phyloP scores from a whole-genome alignment of 2,888 invertebrate species.

The Arenicola marina region DNA sequence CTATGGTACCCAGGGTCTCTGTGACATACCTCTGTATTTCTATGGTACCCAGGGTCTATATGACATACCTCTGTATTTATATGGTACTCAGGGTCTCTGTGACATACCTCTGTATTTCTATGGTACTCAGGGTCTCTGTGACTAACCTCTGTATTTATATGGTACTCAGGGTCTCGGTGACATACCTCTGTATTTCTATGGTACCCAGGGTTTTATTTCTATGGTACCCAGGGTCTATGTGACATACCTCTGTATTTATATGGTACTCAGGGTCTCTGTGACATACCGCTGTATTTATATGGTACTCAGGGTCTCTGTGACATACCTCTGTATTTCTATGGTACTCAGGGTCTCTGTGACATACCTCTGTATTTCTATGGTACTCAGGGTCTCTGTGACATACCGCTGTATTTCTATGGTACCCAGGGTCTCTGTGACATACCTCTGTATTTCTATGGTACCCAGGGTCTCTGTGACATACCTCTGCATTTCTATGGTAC shows the following conservation, averaged over 20 bases:
- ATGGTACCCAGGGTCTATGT: too few relatives aligned
- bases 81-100: slow-evolving; percentile 94
- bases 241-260: slow-evolving; percentile 90
- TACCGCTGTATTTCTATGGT: slow-evolving; percentile 93
- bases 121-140: slow-evolving; percentile 91
- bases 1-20: slow-evolving; percentile 91
- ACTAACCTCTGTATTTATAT: slow-evolving; percentile 94
- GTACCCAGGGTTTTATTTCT: slow-evolving; percentile 93
- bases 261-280: slow-evolving; percentile 91
- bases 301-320: slow-evolving; percentile 91
- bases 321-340: slow-evolving; percentile 91
- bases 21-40: slow-evolving; percentile 94
- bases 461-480: slow-evolving; percentile 94
- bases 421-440: slow-evolving; percentile 93
- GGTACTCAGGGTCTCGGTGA: slow-evolving; percentile 91
- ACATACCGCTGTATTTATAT: slow-evolving; percentile 94
- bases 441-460: slow-evolving; percentile 90
- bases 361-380: slow-evolving; percentile 91
- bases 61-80: slow-evolving; percentile 92
- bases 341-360: slow-evolving; percentile 94
- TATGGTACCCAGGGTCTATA: slow-evolving; percentile 91
- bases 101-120: slow-evolving; percentile 92
- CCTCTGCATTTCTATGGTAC: slow-evolving; percentile 91
- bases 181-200: slow-evolving; percentile 91
- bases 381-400: slow-evolving; percentile 92